Base-by-base conservation (phyloP, 2,888 invertebrate genomes). In the Limenitis arthemis region DNA sequence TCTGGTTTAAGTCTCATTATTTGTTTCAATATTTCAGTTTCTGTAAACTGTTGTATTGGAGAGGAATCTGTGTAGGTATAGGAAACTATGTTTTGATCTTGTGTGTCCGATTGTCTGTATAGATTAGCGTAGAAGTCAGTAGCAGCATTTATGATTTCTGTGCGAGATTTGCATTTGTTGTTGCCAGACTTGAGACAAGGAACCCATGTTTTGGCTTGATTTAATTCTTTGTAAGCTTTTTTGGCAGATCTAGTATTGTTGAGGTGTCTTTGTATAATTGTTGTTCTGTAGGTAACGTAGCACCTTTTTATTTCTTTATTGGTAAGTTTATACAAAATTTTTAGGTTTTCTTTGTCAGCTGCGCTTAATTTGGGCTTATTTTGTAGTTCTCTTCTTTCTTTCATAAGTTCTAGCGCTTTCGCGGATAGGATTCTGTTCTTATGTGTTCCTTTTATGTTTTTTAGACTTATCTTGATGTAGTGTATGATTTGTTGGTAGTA, bases 351-450 rank as follows among this genome's bases (percentile, higher is more conserved):
- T 53, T 54, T 58, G 6, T 60, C 54, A 5, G 12, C 44, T 47
- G 44, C 51, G 31, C 36, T 50, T 33, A 55, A 40, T 28, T 53
- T 55, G 6, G 46, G 8, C 36, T 56, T 61, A 29, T 56, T 56
- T 60, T 58, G 59, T 51, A 58, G 40, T 40, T 44, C 9, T 12
- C 29, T 55, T 49, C 56, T 51, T 60, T 59, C 44, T 38, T 51
- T 55, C 54, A 61, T 60, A 31, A 57, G 54, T 6, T 57, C 33
- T 38, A 58, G 44, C 9, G 51, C 54, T 40, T 49, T 49, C 5
- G n/a, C 44, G 2, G 55, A 58, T 28, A 58, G n/a, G 11, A 58
- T 55, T 36, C 30, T 53, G 8, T 8, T 34, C n/a, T 50, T 57
- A 12, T 50, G 20, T 44, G 30, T 42, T 30, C 29, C 9, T 50